These are phyloP conservation scores for Epinotia nisella DNA, from an alignment of 2,888 invertebrate genomes.

Conservation along the genomic window DNA sequence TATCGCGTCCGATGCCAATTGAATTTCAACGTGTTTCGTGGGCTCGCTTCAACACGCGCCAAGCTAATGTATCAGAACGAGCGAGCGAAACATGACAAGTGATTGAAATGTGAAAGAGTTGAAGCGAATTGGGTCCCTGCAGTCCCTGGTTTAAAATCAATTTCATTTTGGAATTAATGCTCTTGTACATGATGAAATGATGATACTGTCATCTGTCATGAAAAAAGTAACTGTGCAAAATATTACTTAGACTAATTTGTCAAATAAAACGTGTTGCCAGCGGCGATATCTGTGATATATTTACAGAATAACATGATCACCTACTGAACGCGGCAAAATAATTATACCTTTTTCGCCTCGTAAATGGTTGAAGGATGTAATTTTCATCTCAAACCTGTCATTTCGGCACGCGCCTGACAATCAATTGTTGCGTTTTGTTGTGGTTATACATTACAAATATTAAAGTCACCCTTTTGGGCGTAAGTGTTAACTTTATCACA, in stretches of 20 bases:
- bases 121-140: no score
- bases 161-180: no score
- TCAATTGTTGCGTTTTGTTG: constrained; percentile 66
- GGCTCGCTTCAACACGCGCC: not conserved
- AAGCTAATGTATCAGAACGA: no score
- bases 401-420: constrained; percentile 64
- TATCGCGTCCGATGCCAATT: not conserved
- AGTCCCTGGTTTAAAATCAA: no score
- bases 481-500: not conserved
- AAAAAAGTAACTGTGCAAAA: not conserved
- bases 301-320: constrained; percentile 68
- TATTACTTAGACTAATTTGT: not conserved
- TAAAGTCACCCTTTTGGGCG: constrained; percentile 3
- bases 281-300: constrained; percentile 69
- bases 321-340: constrained; percentile 63
- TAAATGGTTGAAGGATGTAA: constrained; percentile 63
- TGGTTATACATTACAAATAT: constrained; percentile 69
- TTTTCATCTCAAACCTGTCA: constrained; percentile 60
- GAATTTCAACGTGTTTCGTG: not conserved
- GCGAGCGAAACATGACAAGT: no score
- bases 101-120: no score
- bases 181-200: no score
- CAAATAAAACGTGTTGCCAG: constrained; percentile 56
- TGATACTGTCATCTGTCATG: not conserved
- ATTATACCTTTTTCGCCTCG: constrained; percentile 64